Percentiles rank a stretch among this genome's conserved stretches.
Evolutionary conservation across 2,113 vertebrate species (phyloP).

Genomic region (Varanus komodoensis): DNA sequence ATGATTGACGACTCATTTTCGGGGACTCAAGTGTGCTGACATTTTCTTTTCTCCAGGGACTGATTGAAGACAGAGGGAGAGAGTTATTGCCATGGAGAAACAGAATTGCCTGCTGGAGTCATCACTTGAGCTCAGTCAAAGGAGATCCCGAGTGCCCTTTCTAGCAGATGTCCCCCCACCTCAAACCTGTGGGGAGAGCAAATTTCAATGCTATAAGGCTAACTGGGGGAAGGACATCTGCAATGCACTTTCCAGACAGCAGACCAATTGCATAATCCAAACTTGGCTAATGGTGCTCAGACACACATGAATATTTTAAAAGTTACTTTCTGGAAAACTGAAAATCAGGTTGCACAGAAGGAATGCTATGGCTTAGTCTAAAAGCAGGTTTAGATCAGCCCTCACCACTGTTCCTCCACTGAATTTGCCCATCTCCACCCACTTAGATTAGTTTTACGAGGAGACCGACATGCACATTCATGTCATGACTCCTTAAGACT

Average conservation of each 20-base stretch:
- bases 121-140: slow-evolving; percentile 46
- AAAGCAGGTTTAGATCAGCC: not conserved
- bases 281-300: not conserved
- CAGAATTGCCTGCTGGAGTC: slow-evolving; percentile 43
- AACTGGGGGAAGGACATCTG: not conserved
- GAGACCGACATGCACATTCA: not conserved
- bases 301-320: not conserved
- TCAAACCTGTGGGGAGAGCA: slow-evolving; percentile 32
- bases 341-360: not conserved
- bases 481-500: not conserved
- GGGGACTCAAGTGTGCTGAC: slow-evolving; percentile 27
- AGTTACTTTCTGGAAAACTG: not conserved
- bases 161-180: slow-evolving; percentile 35
- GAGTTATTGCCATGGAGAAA: slow-evolving; percentile 16
- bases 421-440: not conserved
- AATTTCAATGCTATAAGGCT: slow-evolving; percentile 41
- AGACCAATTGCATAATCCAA: not conserved
- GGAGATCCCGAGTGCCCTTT: slow-evolving; percentile 18
- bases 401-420: not conserved
- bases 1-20: not conserved
- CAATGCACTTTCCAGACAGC: not conserved
- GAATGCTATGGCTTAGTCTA: not conserved
- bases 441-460: not conserved
- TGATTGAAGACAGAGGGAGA: slow-evolving; percentile 43
- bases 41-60: slow-evolving; percentile 26